Base-by-base conservation (phyloP, 2,888 invertebrate genomes). In the Drosophila quinaria region DNA sequence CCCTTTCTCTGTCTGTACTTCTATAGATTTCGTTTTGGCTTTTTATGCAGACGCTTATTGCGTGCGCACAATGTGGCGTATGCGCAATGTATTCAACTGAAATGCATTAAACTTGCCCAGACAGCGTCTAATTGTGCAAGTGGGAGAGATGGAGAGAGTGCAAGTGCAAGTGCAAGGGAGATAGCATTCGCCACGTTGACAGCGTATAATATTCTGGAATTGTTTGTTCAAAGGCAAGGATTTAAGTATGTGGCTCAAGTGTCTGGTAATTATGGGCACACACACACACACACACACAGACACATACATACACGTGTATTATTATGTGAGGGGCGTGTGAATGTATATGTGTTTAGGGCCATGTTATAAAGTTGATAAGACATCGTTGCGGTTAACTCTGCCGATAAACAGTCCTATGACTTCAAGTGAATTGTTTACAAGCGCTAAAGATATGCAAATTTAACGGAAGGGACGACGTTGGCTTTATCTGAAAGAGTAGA, bases 51-150 rank as follows among this genome's bases (percentile, higher is more conserved):
- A 78, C 70, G 56, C 47, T 64, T 22, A 52, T 79, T 81, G 76
- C 86, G 85, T 81, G 73, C 66, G 54, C 51, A 61, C 80, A 75
- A 87, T 75, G 72, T 66, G 72, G 87, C 87, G 89, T 81, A 89
- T 84, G 70, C 79, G 84, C 79, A 84, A 84, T 78, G 67, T 84
- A 59, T 50, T 79, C 47, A 62, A 29, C 51, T 59, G 46, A 78
- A 81, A 81, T 84, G 89, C 89, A 75, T 64, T 75, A 79, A 67
- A 63, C 74, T 71, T 63, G 22, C 33, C 41, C 52, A 67, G 61
- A 66, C 59, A 58, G 44, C 50, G 46, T 47, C 49, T 65, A 67
- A 74, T 51, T 64, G 58, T 56, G 25, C 15, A 49, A 22, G 52
- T 8, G 35, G n/a, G 31, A 10, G 29, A 10, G 22, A 9, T 39